Conservation (phyloP, 2,113 vertebrate genomes). For the Sylvilagus bachmani region DNA sequence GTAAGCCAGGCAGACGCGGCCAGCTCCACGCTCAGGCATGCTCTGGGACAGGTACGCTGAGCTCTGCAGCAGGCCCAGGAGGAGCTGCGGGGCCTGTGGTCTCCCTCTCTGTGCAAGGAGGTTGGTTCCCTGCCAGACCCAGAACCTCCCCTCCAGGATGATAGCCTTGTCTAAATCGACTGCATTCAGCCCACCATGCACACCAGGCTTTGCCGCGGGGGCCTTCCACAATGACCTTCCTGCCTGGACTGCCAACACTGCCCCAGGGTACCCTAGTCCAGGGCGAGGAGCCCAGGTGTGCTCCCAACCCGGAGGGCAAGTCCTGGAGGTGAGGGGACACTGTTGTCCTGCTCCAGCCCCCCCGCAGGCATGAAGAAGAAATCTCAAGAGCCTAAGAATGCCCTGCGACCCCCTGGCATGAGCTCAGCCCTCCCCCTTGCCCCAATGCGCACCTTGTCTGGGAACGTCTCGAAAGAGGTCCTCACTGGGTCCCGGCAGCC, state of each 20-base stretch:
- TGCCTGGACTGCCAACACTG: background rate
- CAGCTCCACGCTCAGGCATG: background rate
- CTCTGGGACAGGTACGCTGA: background rate
- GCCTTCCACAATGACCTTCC: background rate
- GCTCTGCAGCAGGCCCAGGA: background rate
- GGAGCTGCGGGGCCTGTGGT: background rate
- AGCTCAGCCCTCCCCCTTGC: background rate
- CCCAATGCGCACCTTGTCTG: conserved; percentile 89
- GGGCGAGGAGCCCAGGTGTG: background rate
- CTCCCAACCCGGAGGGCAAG: no score
- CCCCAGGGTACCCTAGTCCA: background rate
- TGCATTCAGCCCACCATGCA: background rate
- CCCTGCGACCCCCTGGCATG: background rate
- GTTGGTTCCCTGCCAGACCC: no score
- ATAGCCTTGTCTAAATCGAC: background rate
- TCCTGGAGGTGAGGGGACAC: background rate
- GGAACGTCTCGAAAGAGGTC: conserved; percentile 92
- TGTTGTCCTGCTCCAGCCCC: fast-evolving
- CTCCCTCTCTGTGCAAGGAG: no score
- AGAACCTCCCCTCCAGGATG: background rate
- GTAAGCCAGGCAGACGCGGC: background rate
- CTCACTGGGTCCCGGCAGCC: conserved; percentile 93
- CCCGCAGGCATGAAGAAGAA: background rate
- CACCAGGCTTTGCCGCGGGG: fast-evolving
- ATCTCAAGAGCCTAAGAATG: background rate